Base-by-base conservation (phyloP, 1,140 invertebrate genomes). In the Leptinotarsa lineolata region DNA sequence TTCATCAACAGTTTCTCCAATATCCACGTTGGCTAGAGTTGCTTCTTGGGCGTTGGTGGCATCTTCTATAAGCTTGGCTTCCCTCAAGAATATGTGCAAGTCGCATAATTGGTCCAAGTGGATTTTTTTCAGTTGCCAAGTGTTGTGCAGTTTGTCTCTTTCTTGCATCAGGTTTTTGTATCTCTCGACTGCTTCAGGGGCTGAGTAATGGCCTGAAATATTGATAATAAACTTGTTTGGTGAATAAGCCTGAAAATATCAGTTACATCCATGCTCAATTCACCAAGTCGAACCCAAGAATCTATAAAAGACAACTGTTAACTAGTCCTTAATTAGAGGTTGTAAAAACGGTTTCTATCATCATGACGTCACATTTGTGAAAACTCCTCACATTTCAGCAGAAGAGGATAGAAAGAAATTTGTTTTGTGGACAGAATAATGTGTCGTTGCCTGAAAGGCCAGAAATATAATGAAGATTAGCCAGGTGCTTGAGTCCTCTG, bases 91-190 rank as follows among this genome's bases (percentile, higher is more conserved):
- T 82, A 95, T 94, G 82, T 98, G 96, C 69, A 97, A 86, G 83
- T 99, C 96, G 74, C 97, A 96, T 61, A 98, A 87, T 84, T 99
- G 97, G 84, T 98, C 95, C 22, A 99, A 86, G 79, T 95, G 92
- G 3, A 97, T 90, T 83, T 96, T 95, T 80, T 96, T 94, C 24
- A 92, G 89, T 70, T 95, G 93, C 95, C 96, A 98, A 1, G 93
- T 92, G 0, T 90, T 89, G 77, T 94, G 92, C 20, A 97, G 85
- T 68, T 90, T 90, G 63, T 92, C 91, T 2, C 94, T 87, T 81
- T 95, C 94, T 69, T 93, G 90, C 59, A 95, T 82, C 44, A 97
- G 83, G 54, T 93, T 91, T 54, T 78, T 80, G 75, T 94, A 92
- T 76, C 91, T 92, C 80, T 95, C 93, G 77, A 92, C 89, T 0